Evolutionary conservation across 2,113 vertebrate genomes (phyloP).

Genomic region (Pungitius pungitius): DNA sequence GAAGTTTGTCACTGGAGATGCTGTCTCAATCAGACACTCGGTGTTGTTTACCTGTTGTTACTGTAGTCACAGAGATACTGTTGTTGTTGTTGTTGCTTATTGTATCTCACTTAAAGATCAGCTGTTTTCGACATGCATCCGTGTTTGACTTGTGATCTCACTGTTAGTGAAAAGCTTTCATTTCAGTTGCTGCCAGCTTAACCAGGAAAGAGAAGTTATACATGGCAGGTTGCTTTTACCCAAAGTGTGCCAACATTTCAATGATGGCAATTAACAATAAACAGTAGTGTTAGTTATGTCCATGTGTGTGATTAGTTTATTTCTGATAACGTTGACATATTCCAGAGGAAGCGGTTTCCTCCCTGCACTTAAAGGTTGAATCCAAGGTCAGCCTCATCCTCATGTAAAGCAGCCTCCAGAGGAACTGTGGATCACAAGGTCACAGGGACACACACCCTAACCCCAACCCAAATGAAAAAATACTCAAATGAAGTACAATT

Average conservation of each 20-base stretch:
- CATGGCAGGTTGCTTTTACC: background rate
- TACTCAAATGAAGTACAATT: too few species aligned
- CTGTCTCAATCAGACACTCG: background rate
- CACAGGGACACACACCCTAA: too few species aligned
- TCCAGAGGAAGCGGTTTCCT: too few species aligned
- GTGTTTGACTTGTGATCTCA: background rate
- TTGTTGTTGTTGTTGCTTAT: constrained; percentile 27
- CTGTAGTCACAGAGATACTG: constrained; percentile 27
- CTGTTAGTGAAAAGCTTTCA: background rate
- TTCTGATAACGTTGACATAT: too few species aligned
- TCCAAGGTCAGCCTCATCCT: too few species aligned
- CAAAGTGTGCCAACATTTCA: background rate
- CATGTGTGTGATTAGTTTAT: background rate
- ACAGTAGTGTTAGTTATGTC: background rate
- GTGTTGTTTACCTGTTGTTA: constrained; percentile 55
- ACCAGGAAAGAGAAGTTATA: background rate
- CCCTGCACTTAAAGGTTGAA: too few species aligned
- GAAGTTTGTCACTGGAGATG: background rate
- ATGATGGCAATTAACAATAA: too few species aligned
- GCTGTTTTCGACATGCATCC: constrained; percentile 13
- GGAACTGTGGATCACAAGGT: too few species aligned
- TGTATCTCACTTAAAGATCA: constrained; percentile 32
- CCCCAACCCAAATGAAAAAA: too few species aligned
- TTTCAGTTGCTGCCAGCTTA: background rate
- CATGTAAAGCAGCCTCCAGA: too few species aligned